Percentiles rank a stretch among this genome's conserved stretches.
phyloP scores from a whole-genome alignment of 2,113 vertebrate genomes.

The Excalfactoria chinensis region DNA sequence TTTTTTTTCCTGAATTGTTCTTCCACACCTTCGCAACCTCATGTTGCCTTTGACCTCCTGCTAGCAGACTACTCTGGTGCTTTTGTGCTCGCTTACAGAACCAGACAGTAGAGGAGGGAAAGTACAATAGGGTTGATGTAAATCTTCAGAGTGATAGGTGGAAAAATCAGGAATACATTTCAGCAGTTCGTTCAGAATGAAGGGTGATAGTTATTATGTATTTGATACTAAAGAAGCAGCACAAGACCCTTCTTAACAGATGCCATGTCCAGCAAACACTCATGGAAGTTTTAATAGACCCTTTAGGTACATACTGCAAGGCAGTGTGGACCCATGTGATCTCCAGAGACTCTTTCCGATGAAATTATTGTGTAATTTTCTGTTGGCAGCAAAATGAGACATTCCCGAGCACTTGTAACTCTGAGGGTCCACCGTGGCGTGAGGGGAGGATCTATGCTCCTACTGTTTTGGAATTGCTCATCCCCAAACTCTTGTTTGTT shows the following conservation, averaged over 20 bases:
- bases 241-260: background rate
- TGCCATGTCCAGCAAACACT: background rate
- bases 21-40: background rate
- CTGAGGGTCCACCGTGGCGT: background rate
- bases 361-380: background rate
- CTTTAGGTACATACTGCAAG: accelerated
- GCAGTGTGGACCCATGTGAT: background rate
- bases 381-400: background rate
- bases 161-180: background rate
- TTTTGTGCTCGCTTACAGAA: background rate
- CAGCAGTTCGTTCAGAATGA: background rate
- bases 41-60: background rate
- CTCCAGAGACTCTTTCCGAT: background rate
- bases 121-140: background rate
- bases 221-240: slow-evolving; percentile 31
- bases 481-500: background rate
- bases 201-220: background rate
- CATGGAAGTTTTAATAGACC: background rate
- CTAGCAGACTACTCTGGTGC: background rate
- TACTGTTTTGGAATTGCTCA: background rate
- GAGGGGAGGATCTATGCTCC: background rate
- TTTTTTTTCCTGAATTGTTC: background rate
- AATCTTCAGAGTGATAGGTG: background rate
- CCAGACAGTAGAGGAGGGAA: background rate
- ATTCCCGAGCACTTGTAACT: background rate